Evolutionary conservation across 2,888 invertebrate species (phyloP).

Genomic region (Graphium colonna): DNA sequence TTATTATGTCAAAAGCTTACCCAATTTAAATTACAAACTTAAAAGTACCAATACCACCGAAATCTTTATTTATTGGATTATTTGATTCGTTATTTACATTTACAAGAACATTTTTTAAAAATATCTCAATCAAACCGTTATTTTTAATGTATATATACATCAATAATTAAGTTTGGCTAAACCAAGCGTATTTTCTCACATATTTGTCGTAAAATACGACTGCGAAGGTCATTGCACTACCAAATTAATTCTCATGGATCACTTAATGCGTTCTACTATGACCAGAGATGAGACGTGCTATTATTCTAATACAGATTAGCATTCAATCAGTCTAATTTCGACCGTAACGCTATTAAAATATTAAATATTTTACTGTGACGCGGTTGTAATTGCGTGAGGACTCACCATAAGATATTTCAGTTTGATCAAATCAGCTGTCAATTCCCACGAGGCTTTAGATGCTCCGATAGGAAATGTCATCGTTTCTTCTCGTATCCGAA

Average conservation of each 20-base stretch:
- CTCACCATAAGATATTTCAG: conserved; percentile 43
- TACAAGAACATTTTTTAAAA: background rate
- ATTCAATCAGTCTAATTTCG: conserved; percentile 22
- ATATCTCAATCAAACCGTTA: conserved; percentile 3
- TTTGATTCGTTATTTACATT: background rate
- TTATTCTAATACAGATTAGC: conserved; percentile 36
- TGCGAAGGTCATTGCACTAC: conserved; percentile 62
- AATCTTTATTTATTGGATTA: too few relatives aligned
- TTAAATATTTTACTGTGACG: conserved; percentile 27
- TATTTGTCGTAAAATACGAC: conserved; percentile 52
- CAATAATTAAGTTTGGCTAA: conserved; percentile 1
- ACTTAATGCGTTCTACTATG: conserved; percentile 58
- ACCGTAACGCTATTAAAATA: conserved; percentile 28
- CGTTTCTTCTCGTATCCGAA: conserved; percentile 28
- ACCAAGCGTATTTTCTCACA: conserved; percentile 43
- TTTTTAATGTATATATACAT: conserved; percentile 1
- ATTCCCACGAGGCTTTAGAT: conserved; percentile 64
- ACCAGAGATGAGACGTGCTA: conserved; percentile 56
- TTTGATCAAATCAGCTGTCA: conserved; percentile 65
- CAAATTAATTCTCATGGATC: conserved; percentile 71
- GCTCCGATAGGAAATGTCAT: conserved; percentile 49
- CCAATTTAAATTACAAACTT: too few relatives aligned
- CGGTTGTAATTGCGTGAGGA: conserved; percentile 28
- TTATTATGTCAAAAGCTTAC: too few relatives aligned
- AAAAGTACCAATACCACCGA: too few relatives aligned